Percentiles rank a stretch among this genome's conserved stretches.
phyloP scores from a whole-genome alignment of 2,113 vertebrate species.

The Ardeotis arabs region DNA sequence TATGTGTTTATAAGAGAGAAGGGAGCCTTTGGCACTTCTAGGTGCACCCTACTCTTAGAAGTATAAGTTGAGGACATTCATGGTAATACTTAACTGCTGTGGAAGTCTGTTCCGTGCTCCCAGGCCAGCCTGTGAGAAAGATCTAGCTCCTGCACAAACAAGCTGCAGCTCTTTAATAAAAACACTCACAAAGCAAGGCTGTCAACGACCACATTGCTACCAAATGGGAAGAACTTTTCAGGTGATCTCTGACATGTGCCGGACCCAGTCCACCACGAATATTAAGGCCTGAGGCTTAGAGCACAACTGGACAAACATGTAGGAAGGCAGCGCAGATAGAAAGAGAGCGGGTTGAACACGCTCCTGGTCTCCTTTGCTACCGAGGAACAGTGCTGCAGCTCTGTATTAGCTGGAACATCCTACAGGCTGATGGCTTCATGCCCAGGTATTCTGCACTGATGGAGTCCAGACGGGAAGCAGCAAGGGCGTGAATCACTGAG shows the following conservation, averaged over 20 bases:
- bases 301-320: background rate
- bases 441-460: slow-evolving; percentile 45
- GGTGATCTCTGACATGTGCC: background rate
- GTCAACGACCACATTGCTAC: background rate
- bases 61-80: background rate
- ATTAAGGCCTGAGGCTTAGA: background rate
- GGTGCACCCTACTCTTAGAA: background rate
- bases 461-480: slow-evolving; percentile 58
- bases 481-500: slow-evolving; percentile 57
- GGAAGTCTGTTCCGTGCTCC: background rate
- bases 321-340: background rate
- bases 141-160: background rate
- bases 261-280: background rate
- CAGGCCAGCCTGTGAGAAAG: background rate
- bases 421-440: slow-evolving; percentile 49
- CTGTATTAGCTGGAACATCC: slow-evolving; percentile 30
- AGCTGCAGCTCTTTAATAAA: background rate
- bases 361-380: background rate
- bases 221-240: background rate
- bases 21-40: background rate
- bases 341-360: background rate
- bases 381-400: slow-evolving; percentile 7
- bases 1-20: background rate
- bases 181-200: background rate
- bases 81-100: background rate